phyloP scores from a whole-genome alignment of 2,797 vertebrate species.

The Acanthurus tractus region DNA sequence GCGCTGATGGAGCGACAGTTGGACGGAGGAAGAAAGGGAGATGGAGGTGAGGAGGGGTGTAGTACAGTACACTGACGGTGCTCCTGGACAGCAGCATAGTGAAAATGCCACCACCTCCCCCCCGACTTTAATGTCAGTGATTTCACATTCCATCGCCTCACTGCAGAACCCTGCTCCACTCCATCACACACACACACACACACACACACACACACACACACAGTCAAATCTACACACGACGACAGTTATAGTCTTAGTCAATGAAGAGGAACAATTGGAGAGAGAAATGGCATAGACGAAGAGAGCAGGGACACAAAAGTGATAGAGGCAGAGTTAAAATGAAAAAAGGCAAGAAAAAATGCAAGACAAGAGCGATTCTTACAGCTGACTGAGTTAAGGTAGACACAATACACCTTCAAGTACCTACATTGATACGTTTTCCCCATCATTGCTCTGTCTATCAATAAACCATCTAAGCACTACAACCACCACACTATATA shows the following conservation, averaged over 20 bases:
- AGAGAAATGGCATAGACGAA: slow-evolving; percentile 23
- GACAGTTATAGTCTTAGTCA: slow-evolving; percentile 27
- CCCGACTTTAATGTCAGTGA: slow-evolving; percentile 63
- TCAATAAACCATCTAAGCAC: background rate
- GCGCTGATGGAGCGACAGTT: slow-evolving; percentile 46
- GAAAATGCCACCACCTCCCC: slow-evolving; percentile 17
- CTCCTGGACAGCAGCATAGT: slow-evolving; percentile 52
- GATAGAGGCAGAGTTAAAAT: slow-evolving; percentile 24
- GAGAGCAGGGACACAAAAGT: slow-evolving; percentile 9
- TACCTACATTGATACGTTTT: slow-evolving; percentile 6
- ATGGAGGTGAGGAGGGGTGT: slow-evolving; percentile 48
- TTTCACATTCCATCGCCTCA: slow-evolving; percentile 78
- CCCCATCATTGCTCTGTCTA: background rate
- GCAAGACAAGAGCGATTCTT: background rate
- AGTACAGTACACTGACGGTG: slow-evolving; percentile 43
- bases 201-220: slow-evolving; percentile 24
- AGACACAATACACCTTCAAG: background rate
- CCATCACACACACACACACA: slow-evolving; percentile 53
- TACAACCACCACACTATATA: slow-evolving; percentile 1
- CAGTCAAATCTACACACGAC: slow-evolving; percentile 30
- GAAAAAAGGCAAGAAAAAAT: background rate
- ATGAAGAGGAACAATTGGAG: slow-evolving; percentile 35
- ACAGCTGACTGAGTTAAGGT: background rate
- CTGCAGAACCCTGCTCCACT: slow-evolving; percentile 52
- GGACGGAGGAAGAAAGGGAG: slow-evolving; percentile 29